Conservation (phyloP, 2,797 vertebrate genomes). For the Scolopax bukidnonensis region DNA sequence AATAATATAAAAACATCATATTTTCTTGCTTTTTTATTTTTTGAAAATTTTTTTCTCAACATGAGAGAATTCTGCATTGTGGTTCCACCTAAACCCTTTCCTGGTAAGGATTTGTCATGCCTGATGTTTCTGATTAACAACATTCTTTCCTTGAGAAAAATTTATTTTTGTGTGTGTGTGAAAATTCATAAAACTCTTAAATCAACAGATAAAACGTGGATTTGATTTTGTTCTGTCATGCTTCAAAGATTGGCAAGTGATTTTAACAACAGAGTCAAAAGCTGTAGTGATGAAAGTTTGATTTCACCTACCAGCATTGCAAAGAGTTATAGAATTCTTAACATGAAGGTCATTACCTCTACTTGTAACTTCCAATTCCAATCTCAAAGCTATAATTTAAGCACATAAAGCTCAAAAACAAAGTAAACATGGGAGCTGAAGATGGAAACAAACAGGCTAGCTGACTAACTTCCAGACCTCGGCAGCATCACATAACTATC, state of each 20-base stretch:
- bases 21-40: not conserved
- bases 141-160: constrained; percentile 41
- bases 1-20: not conserved
- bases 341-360: not conserved
- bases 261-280: not conserved
- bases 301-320: not conserved
- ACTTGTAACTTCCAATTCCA: not conserved
- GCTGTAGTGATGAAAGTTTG: not conserved
- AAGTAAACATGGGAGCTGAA: not conserved
- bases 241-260: not conserved
- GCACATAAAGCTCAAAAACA: not conserved
- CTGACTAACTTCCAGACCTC: not conserved
- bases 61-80: not conserved
- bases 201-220: not conserved
- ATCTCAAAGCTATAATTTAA: not conserved
- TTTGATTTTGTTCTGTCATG: constrained; percentile 21
- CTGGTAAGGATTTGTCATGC: constrained; percentile 35
- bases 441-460: not conserved
- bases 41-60: not conserved
- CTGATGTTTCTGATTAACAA: constrained; percentile 57
- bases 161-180: not conserved
- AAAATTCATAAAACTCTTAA: constrained; percentile 20
- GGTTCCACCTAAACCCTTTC: constrained; percentile 26
- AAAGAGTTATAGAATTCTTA: not conserved
- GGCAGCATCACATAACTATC: not conserved